Percentiles rank a stretch among this genome's conserved stretches.
Conservation (phyloP, 2,797 vertebrate species). For the Lates japonicus region DNA sequence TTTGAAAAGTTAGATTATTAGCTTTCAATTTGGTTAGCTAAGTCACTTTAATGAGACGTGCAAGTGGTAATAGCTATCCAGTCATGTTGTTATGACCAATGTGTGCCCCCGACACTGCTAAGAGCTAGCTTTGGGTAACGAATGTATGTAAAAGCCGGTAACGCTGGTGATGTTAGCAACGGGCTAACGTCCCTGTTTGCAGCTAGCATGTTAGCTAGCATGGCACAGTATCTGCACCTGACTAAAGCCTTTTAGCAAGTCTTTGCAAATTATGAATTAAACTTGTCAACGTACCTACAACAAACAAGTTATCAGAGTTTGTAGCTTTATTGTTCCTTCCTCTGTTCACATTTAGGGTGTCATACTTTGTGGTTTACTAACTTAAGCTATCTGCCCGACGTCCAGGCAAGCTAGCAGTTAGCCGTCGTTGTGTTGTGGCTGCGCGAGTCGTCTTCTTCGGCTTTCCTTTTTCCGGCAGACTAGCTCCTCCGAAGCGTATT, state of each 20-base stretch:
- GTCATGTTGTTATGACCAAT: background rate
- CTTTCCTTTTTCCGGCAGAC: background rate
- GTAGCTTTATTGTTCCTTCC: conserved; percentile 47
- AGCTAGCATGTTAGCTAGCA: conserved; percentile 42
- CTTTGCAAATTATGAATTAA: conserved; percentile 47
- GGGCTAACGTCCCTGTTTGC: background rate
- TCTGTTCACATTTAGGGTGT: conserved; percentile 38
- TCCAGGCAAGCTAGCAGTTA: conserved; percentile 32
- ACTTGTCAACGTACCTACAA: conserved; percentile 71
- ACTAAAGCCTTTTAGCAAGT: background rate
- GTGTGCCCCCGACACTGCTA: background rate
- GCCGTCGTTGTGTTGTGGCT: conserved; percentile 18
- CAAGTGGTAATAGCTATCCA: background rate
- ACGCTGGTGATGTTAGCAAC: conserved; percentile 17
- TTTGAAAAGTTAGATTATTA: background rate
- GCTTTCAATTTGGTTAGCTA: too few relatives aligned
- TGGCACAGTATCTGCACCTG: conserved; percentile 3
- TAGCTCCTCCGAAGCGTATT: background rate
- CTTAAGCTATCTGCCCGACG: conserved; percentile 12
- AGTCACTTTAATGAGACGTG: accelerated
- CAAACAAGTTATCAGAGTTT: conserved; percentile 50
- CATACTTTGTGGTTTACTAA: conserved; percentile 57
- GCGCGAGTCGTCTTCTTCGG: conserved; percentile 43
- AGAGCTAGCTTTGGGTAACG: background rate
- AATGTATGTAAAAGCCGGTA: conserved; percentile 8